A percentile compares a stretch with the other conserved stretches of the same genome.
Conservation (phyloP, 2,797 vertebrate species). For the Poecilia gillii region DNA sequence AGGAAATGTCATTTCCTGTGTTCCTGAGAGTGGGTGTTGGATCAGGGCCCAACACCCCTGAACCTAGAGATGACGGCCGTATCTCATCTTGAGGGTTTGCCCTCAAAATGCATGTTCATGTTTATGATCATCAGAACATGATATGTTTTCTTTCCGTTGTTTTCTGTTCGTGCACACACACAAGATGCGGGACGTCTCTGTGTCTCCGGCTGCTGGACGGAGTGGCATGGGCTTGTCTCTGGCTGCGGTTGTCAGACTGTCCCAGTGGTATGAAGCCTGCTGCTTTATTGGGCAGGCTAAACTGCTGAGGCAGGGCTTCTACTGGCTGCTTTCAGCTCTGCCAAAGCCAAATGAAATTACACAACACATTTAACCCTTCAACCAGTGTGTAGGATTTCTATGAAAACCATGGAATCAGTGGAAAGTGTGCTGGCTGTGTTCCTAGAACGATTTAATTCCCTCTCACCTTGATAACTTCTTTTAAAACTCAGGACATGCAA, state of each 20-base stretch:
- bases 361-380: slow-evolving; percentile 76
- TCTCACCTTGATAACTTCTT: slow-evolving; percentile 8
- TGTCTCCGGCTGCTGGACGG: slow-evolving; percentile 67
- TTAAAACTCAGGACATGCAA: slow-evolving; percentile 10
- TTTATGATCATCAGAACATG: slow-evolving; percentile 17
- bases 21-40: slow-evolving; percentile 76
- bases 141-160: slow-evolving; percentile 9
- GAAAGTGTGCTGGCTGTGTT: slow-evolving; percentile 18
- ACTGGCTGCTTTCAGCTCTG: slow-evolving; percentile 65
- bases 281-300: slow-evolving; percentile 81
- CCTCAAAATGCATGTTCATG: slow-evolving; percentile 13
- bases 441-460: background rate
- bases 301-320: slow-evolving; percentile 84
- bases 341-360: slow-evolving; percentile 80
- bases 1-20: slow-evolving; percentile 88
- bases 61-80: slow-evolving; percentile 50
- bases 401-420: slow-evolving; percentile 22
- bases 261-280: slow-evolving; percentile 81
- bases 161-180: slow-evolving; percentile 15
- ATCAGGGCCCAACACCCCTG: slow-evolving; percentile 65
- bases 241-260: slow-evolving; percentile 76
- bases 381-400: slow-evolving; percentile 31
- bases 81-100: slow-evolving; percentile 38
- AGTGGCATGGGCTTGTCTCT: slow-evolving; percentile 76
- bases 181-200: slow-evolving; percentile 56